A percentile compares a stretch with the other conserved stretches of the same genome.
phyloP scores from a whole-genome alignment of 2,888 invertebrate species.

The Drepanosiphum platanoidis region DNA sequence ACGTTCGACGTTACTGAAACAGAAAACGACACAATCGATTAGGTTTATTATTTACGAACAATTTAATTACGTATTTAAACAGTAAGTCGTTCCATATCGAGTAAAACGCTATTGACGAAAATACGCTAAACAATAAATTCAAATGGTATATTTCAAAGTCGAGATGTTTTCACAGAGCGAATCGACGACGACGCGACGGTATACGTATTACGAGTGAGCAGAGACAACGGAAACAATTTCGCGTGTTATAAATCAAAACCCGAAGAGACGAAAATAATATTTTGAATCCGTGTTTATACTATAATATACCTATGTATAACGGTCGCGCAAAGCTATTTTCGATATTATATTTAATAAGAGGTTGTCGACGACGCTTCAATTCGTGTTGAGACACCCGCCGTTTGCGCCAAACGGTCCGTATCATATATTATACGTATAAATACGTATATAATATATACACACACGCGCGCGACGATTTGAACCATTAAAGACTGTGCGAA shows the following conservation, averaged over 20 bases:
- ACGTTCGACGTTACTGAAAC: too few relatives aligned
- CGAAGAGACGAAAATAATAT: neutral
- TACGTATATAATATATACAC: neutral
- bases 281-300: neutral
- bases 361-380: conserved; percentile 14
- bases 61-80: too few relatives aligned
- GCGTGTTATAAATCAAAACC: neutral
- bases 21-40: too few relatives aligned
- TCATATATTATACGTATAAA: neutral
- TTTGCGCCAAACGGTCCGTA: neutral
- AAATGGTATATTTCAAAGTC: too few relatives aligned
- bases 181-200: too few relatives aligned
- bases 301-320: neutral
- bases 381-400: neutral
- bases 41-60: too few relatives aligned
- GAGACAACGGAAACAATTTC: neutral
- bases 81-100: too few relatives aligned
- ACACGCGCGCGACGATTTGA: neutral
- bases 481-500: conserved; percentile 7
- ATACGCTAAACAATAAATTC: too few relatives aligned
- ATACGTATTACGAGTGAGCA: too few relatives aligned
- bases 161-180: too few relatives aligned
- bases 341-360: conserved; percentile 3
- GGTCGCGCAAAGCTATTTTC: neutral
- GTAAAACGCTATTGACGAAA: too few relatives aligned